These are phyloP conservation scores for Limosa lapponica DNA, from an alignment of 2,797 vertebrate genomes.

Conservation along the genomic window DNA sequence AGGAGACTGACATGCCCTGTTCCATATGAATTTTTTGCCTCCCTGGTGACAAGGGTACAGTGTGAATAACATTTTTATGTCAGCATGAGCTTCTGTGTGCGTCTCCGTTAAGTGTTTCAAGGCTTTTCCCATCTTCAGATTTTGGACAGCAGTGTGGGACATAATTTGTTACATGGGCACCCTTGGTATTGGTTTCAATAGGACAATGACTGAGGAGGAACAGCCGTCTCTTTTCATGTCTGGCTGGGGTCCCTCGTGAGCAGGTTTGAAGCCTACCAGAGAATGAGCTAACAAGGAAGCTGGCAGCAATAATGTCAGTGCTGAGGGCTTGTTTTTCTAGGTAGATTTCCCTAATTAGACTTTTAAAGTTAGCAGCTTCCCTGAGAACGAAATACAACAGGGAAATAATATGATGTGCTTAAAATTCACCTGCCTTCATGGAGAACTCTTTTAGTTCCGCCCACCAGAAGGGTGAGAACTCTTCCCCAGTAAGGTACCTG, in stretches of 20 bases:
- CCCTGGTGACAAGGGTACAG: background rate
- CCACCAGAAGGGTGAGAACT: background rate
- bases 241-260: background rate
- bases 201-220: background rate
- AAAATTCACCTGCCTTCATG: background rate
- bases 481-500: background rate
- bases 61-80: background rate
- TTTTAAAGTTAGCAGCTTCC: background rate
- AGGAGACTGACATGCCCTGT: background rate
- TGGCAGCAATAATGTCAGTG: background rate
- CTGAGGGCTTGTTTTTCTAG: background rate
- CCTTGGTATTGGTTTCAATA: background rate
- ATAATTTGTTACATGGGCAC: background rate
- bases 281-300: background rate
- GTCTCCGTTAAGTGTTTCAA: background rate
- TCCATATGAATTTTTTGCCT: background rate
- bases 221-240: background rate
- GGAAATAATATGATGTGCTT: background rate
- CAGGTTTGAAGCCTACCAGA: background rate
- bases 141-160: background rate
- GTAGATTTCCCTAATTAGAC: background rate
- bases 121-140: background rate
- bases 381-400: background rate
- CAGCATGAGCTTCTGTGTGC: background rate
- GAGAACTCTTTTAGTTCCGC: background rate